A percentile compares a stretch with the other conserved stretches of the same genome.
Conservation (phyloP, 1,140 invertebrate genomes). For the Pollicipes pollicipes region DNA sequence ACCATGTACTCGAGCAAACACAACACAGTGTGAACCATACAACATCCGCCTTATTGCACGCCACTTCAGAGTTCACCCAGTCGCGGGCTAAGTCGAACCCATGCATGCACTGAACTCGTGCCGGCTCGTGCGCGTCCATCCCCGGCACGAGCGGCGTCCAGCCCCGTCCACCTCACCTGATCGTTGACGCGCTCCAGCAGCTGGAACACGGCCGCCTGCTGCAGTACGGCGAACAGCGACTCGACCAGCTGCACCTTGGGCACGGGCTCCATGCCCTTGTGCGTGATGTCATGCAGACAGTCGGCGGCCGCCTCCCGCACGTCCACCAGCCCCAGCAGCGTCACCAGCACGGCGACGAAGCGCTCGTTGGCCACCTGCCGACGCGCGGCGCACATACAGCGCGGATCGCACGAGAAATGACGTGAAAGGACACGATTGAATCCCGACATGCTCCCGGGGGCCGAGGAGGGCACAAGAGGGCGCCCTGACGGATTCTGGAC, state of each 20-base stretch:
- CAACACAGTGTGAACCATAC: no score
- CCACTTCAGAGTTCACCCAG: no score
- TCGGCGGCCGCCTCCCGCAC: constrained; percentile 35
- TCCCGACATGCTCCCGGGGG: no score
- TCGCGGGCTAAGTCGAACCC: no score
- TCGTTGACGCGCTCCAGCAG: constrained; percentile 35
- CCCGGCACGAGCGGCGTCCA: constrained; percentile 36
- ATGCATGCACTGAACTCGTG: no score
- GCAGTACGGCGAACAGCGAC: constrained; percentile 32
- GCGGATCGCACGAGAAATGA: no score
- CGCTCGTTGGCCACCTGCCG: background rate
- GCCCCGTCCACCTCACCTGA: constrained; percentile 32
- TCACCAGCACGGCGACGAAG: constrained; percentile 35
- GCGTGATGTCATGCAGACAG: constrained; percentile 36
- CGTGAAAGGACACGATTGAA: no score
- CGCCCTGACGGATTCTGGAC: no score
- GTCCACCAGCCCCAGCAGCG: constrained; percentile 25
- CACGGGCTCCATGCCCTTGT: constrained; percentile 40
- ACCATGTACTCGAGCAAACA: no score
- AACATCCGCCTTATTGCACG: no score
- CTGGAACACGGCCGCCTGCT: constrained; percentile 29
- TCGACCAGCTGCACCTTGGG: constrained; percentile 37
- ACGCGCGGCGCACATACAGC: background rate
- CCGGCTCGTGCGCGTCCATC: no score
- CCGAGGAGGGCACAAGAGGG: no score